Evolutionary conservation across 2,888 invertebrate genomes (phyloP), one percentile per base, ranked within the genome.

Genomic region (Ennomos fuscantarius): DNA sequence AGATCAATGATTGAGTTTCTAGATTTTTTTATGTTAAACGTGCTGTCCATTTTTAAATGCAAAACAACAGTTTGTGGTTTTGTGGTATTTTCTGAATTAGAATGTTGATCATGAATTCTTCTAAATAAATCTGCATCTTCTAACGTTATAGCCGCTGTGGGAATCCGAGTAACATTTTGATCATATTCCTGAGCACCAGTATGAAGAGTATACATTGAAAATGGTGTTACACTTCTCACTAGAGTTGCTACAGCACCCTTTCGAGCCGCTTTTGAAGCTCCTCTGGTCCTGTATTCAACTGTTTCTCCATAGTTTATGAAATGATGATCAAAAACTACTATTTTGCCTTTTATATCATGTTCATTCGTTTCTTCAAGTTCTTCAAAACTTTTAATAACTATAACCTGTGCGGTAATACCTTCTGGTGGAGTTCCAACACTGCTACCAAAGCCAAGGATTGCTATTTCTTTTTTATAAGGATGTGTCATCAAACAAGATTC

Each of bases 71-170:
- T 79, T 39, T 73, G 79, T n/a, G n/a, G n/a, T 52, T 79, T 72
- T 81, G 94, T 94, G 24, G 24, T 6, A 24, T 24, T 6, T 24
- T 24, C 24, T 24, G 3, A 3, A 24, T 24, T 24, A n/a, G n/a
- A n/a, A 24, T 24, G 24, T 79, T 92, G 75, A 36, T 92, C 72
- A 58, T 94, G 92, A 69, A 95, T 83, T 81, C 96, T 92, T 59
- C 93, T 81, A 59, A 97, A 73, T 83, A 96, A 89, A 68, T 94
- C 93, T 8, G 97, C 96, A 82, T 97, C 96, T 89, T 97, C 97
- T 10, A 94, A 86, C 0, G 96, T 96, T 15, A 97, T 95, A 55
- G 94, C 94, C 31, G 95, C 96, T 8, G 94, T 93, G 3, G 96
- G 96, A 66, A 96, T 96, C 84, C 94, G 93, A 1, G 87, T 87